Percentiles rank a stretch among this genome's conserved stretches.
phyloP scores from a whole-genome alignment of 2,113 vertebrate genomes.

The Ceyx melanurus region DNA sequence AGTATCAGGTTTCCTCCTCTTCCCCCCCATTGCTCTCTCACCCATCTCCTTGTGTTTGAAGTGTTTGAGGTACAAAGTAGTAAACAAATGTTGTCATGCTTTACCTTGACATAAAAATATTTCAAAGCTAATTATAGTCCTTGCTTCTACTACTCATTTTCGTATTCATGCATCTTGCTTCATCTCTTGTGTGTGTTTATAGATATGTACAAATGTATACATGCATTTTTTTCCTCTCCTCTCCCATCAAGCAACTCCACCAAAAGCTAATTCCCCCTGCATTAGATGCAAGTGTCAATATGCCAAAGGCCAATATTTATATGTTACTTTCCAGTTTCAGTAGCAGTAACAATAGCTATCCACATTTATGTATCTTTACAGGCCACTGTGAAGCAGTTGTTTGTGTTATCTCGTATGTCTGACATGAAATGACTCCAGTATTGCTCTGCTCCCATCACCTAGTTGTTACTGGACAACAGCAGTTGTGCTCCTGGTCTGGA shows the following conservation, averaged over 20 bases:
- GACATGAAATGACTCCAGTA: not conserved
- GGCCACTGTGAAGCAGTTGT: not conserved
- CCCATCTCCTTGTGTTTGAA: not conserved
- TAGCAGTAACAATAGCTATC: conserved; percentile 59
- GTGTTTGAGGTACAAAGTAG: not conserved
- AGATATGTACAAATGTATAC: not conserved
- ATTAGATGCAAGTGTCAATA: conserved; percentile 34
- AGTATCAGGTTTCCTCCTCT: not conserved
- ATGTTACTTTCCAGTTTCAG: conserved; percentile 37
- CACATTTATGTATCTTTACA: conserved; percentile 28
- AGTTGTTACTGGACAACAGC: not conserved
- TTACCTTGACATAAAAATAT: not conserved
- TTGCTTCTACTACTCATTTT: not conserved
- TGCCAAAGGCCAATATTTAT: conserved; percentile 42
- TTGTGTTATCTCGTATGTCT: not conserved
- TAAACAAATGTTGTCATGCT: not conserved
- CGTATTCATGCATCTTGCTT: not conserved
- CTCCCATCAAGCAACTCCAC: not conserved
- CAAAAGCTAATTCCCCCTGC: conserved; percentile 5
- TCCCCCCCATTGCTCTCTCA: too few relatives aligned
- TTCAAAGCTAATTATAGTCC: not conserved
- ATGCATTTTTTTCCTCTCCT: not conserved
- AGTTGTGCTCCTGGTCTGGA: not conserved
- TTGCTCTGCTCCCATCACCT: not conserved
- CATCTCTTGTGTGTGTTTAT: not conserved